Percentiles rank a stretch among this genome's conserved stretches.
These are phyloP conservation scores for Galeopsomyia nigrocyanea DNA, from an alignment of 2,888 invertebrate genomes.

Conservation along the genomic window DNA sequence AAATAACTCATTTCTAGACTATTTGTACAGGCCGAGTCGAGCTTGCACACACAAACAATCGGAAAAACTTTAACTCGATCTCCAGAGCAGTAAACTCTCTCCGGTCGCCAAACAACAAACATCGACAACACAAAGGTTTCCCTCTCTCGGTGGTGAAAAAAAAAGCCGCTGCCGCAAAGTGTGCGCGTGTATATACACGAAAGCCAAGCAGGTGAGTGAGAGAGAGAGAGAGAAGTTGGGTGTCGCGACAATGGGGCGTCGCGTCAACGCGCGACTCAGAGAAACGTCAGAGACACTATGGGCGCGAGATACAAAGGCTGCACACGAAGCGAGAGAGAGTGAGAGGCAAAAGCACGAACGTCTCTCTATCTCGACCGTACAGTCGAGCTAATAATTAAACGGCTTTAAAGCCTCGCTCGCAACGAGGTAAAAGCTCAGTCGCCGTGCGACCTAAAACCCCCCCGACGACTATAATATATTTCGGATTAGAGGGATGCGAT, in stretches of 20 bases:
- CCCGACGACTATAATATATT: background rate
- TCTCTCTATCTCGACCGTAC: constrained; percentile 54
- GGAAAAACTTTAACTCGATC: too few species aligned
- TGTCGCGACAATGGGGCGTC: constrained; percentile 13
- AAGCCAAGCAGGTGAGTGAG: too few species aligned
- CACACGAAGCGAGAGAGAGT: constrained; percentile 34
- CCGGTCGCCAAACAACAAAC: too few species aligned
- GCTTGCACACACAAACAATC: too few species aligned
- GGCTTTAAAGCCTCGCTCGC: constrained; percentile 48
- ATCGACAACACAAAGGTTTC: too few species aligned
- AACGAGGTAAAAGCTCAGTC: background rate
- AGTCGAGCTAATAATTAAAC: constrained; percentile 65
- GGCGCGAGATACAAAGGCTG: background rate
- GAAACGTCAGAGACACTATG: constrained; percentile 2
- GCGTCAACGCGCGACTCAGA: background rate
- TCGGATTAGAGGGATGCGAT: too few species aligned
- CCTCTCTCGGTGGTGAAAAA: too few species aligned
- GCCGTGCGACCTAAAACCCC: background rate
- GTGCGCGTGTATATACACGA: too few species aligned
- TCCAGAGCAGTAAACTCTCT: too few species aligned
- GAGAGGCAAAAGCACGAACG: constrained; percentile 41
- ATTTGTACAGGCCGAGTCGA: background rate
- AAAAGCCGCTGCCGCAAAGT: too few species aligned
- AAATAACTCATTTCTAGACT: constrained; percentile 15
- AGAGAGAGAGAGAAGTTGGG: too few species aligned